These are phyloP conservation scores for Dysidea cf. avara DNA, from an alignment of 37 sponge, comb jelly and placozoan genomes.

Conservation along the genomic window DNA sequence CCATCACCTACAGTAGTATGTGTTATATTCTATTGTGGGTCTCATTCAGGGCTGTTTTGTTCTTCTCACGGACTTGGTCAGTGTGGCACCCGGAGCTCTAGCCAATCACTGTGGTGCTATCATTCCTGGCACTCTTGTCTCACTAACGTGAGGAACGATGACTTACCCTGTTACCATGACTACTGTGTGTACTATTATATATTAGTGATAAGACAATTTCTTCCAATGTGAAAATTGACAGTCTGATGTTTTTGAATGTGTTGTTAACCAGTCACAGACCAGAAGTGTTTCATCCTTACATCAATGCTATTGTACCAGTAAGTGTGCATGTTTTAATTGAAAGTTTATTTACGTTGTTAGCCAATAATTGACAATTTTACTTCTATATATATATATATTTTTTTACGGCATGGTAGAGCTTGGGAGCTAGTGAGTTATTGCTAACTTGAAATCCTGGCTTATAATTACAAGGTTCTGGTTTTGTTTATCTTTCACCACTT, in stretches of 20 bases:
- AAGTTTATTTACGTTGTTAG: background rate
- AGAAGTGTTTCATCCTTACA: constrained; percentile 78
- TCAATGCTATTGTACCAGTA: constrained; percentile 69
- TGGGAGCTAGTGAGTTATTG: too few species aligned
- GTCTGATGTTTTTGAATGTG: constrained; percentile 86
- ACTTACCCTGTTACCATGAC: background rate
- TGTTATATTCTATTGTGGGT: background rate
- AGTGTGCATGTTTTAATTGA: too few species aligned
- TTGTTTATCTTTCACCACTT: too few species aligned
- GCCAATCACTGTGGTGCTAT: constrained; percentile 76
- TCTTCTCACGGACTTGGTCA: constrained; percentile 83
- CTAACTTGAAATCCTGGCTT: too few species aligned
- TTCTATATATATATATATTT: too few species aligned
- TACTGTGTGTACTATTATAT: background rate
- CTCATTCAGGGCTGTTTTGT: constrained; percentile 79
- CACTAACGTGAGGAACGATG: constrained; percentile 71
- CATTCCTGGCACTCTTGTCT: constrained; percentile 87
- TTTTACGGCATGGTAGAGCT: too few species aligned
- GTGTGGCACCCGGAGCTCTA: constrained; percentile 86
- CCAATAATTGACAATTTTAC: too few species aligned
- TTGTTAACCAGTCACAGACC: constrained; percentile 77
- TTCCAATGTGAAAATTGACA: constrained; percentile 96
- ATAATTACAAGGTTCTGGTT: too few species aligned
- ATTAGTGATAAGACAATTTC: constrained; percentile 83
- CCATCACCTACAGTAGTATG: background rate